Conservation (phyloP, 2,797 vertebrate genomes). For the Sandelia bainsii region DNA sequence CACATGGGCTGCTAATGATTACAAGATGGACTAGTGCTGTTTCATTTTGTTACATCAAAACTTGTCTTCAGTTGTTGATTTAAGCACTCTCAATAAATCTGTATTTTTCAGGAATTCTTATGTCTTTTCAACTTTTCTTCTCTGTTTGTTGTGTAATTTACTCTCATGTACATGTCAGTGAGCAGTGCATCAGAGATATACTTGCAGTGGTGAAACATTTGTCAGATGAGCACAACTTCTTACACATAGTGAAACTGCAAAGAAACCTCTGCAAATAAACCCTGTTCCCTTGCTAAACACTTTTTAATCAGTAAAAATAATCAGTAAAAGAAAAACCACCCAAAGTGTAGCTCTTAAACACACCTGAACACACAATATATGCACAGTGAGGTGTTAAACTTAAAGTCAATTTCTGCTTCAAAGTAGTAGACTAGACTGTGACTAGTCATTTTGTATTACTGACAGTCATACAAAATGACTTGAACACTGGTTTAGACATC, state of each 20-base stretch:
- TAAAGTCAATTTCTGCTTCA: no score
- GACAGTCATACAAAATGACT: no score
- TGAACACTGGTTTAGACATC: no score
- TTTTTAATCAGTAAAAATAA: no score
- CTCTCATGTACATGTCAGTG: background rate
- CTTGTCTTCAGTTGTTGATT: slow-evolving; percentile 41
- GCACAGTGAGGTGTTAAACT: no score
- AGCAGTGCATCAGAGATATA: background rate
- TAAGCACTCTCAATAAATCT: slow-evolving; percentile 69
- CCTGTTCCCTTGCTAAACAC: no score
- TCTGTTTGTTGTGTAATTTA: background rate
- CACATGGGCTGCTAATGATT: slow-evolving; percentile 32
- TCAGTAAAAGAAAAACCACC: no score
- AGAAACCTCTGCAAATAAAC: background rate
- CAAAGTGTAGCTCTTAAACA: no score
- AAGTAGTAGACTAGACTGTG: no score
- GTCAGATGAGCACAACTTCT: background rate
- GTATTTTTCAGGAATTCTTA: slow-evolving; percentile 68
- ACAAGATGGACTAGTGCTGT: slow-evolving; percentile 20
- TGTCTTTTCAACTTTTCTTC: background rate
- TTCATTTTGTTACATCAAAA: slow-evolving; percentile 30
- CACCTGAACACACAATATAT: no score
- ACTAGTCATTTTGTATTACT: no score
- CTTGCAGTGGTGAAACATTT: background rate
- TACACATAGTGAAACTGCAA: background rate